Evolutionary conservation across 1,140 invertebrate species (phyloP).

Genomic region (Akabosia matsudoensis): DNA sequence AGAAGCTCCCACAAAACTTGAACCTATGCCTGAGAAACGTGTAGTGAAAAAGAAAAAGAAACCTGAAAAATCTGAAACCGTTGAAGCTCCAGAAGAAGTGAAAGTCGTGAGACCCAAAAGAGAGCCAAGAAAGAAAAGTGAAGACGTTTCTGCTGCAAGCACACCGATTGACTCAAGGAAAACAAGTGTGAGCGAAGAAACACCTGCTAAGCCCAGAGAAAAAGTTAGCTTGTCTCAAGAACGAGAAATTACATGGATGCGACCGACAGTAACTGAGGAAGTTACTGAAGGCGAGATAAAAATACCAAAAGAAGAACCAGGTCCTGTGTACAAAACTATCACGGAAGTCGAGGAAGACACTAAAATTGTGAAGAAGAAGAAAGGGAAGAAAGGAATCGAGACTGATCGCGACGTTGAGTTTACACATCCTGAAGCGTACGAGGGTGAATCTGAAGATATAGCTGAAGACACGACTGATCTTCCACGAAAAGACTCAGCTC

Average conservation of each 20-base stretch:
- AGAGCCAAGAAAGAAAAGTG: neutral
- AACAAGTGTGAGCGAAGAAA: neutral
- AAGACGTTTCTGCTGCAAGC: neutral
- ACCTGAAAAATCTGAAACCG: neutral
- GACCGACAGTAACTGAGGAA: constrained; percentile 25
- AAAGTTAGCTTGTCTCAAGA: neutral
- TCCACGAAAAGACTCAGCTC: neutral
- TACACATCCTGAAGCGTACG: neutral
- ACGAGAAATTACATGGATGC: constrained; percentile 40
- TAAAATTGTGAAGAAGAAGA: neutral
- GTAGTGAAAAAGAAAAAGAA: constrained; percentile 24
- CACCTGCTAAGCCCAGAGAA: neutral
- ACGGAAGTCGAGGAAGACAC: neutral
- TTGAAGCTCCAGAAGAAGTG: neutral
- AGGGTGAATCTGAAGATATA: neutral
- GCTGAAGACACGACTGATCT: neutral
- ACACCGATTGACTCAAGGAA: neutral
- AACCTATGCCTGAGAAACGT: constrained; percentile 5
- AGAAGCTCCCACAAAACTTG: neutral
- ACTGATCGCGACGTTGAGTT: neutral
- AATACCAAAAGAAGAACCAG: neutral
- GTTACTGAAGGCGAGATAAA: neutral
- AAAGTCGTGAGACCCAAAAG: too few relatives aligned
- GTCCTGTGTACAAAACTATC: neutral
- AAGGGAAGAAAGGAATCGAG: neutral